Conservation (phyloP, 1,140 invertebrate genomes). For the Nylanderia fulva region DNA sequence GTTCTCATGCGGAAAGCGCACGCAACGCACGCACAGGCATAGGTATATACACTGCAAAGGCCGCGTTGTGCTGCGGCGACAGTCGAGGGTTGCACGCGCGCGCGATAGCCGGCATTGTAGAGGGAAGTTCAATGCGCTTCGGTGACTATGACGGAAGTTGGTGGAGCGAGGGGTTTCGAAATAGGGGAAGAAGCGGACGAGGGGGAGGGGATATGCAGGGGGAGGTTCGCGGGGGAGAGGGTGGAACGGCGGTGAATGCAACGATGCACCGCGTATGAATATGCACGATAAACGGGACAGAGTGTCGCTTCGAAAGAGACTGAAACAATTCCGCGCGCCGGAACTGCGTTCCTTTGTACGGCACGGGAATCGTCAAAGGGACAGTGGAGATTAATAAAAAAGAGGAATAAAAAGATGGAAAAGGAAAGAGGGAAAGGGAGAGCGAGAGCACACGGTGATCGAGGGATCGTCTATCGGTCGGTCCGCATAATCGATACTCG, state of each 20-base stretch:
- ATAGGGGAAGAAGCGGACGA: neutral
- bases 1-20: slow-evolving; percentile 73
- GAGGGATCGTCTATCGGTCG: slow-evolving; percentile 28
- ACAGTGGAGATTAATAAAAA: slow-evolving; percentile 56
- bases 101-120: slow-evolving; percentile 71
- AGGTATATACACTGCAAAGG: slow-evolving; percentile 63
- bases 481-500: slow-evolving; percentile 49
- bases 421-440: neutral
- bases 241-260: slow-evolving; percentile 32
- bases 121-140: slow-evolving; percentile 73
- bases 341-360: slow-evolving; percentile 58
- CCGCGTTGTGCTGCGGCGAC: slow-evolving; percentile 54
- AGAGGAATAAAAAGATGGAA: neutral
- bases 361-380: slow-evolving; percentile 53
- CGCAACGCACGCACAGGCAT: slow-evolving; percentile 49
- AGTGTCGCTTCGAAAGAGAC: slow-evolving; percentile 57
- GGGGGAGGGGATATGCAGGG: neutral
- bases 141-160: slow-evolving; percentile 70
- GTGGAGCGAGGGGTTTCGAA: slow-evolving; percentile 19
- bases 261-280: slow-evolving; percentile 60
- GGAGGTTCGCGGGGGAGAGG: neutral
- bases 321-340: slow-evolving; percentile 58
- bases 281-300: slow-evolving; percentile 57
- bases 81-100: slow-evolving; percentile 61
- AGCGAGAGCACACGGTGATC: neutral